phyloP scores from a whole-genome alignment of 2,797 vertebrate species.

The Myripristis jacobus region DNA sequence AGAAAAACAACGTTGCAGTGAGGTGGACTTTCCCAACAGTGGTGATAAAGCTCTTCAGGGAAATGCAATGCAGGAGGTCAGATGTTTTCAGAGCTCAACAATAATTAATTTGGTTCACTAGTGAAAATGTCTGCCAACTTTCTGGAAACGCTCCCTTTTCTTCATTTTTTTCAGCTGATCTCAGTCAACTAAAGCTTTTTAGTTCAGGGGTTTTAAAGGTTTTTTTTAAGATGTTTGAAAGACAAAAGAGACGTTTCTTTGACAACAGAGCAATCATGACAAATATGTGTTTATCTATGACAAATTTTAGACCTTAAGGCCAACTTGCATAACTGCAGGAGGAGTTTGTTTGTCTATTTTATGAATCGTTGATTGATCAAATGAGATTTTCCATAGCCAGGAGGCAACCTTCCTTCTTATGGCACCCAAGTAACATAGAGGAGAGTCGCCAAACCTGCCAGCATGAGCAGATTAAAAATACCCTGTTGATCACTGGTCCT shows the following conservation, averaged over 20 bases:
- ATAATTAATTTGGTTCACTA: constrained; percentile 32
- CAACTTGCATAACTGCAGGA: neutral
- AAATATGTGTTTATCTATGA: neutral
- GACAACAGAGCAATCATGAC: neutral
- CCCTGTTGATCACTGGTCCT: constrained; percentile 10
- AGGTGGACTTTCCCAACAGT: neutral
- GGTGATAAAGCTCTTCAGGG: constrained; percentile 5
- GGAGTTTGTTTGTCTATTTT: neutral
- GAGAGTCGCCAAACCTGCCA: constrained; percentile 2
- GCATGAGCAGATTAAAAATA: constrained; percentile 2
- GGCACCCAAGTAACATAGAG: neutral
- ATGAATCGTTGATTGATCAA: neutral
- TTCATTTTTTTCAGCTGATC: neutral
- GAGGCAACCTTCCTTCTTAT: neutral
- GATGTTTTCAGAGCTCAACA: constrained; percentile 17
- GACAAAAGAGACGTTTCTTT: neutral
- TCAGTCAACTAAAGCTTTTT: constrained; percentile 2
- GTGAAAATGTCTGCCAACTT: neutral
- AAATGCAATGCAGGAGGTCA: constrained; percentile 9
- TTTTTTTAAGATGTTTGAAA: too few species aligned
- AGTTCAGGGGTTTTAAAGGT: constrained; percentile 2
- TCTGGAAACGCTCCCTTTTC: constrained; percentile 10
- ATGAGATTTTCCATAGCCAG: neutral
- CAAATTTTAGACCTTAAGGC: neutral
- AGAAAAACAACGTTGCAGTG: neutral